Conservation (phyloP, 2,888 invertebrate genomes). For the Stenichneumon culpator region DNA sequence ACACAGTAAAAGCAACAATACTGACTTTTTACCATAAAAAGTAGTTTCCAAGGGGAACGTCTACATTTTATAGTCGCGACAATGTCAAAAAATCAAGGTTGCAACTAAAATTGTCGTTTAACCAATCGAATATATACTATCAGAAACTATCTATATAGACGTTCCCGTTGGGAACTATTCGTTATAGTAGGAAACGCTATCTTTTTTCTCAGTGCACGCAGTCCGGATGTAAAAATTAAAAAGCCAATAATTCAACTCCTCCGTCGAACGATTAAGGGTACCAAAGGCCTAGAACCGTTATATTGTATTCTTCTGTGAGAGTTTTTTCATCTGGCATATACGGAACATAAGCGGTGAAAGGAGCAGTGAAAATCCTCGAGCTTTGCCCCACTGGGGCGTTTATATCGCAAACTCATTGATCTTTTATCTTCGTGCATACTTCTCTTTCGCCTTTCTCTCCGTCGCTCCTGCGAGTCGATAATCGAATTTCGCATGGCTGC, state of each 20-base stretch:
- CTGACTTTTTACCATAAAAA: too few relatives aligned
- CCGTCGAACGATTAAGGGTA: conserved; percentile 18
- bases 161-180: too few relatives aligned
- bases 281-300: conserved; percentile 25
- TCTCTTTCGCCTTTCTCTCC: conserved; percentile 46
- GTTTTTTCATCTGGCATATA: conserved; percentile 30
- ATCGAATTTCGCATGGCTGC: conserved; percentile 59
- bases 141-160: too few relatives aligned
- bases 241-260: background rate
- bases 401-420: conserved; percentile 45
- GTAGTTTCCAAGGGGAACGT: too few relatives aligned
- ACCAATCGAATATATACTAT: too few relatives aligned
- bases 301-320: conserved; percentile 45
- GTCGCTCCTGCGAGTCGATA: conserved; percentile 44
- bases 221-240: background rate
- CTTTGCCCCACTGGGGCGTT: conserved; percentile 24
- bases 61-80: too few relatives aligned
- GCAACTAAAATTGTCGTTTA: too few relatives aligned
- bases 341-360: conserved; percentile 31
- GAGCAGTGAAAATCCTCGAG: conserved; percentile 42
- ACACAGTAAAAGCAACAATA: too few relatives aligned
- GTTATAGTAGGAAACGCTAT: too few relatives aligned
- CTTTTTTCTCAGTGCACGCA: too few relatives aligned
- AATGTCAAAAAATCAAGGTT: too few relatives aligned
- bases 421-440: conserved; percentile 29